Evolutionary conservation across 2,113 vertebrate species (phyloP), one percentile per base, ranked within the genome.

Genomic region (Willisornis vidua): DNA sequence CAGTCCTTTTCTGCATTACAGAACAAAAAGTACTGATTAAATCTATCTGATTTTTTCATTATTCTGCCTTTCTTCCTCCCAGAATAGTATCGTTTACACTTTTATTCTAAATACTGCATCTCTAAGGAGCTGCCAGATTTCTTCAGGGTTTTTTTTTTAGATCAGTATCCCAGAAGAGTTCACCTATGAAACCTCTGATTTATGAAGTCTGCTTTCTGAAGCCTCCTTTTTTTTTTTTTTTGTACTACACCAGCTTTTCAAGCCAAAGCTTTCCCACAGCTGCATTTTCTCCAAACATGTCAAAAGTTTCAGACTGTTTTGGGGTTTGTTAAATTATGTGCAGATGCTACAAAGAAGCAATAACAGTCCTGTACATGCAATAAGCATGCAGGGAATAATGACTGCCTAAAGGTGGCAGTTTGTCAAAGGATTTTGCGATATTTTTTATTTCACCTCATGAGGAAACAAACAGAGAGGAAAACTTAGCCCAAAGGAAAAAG

Each of bases 231-330:
- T 92, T 83, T n/a, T 55, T 74, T 88, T 67, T 88, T 89, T 85
- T 57, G 41, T 43, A 41, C 57, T 68, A 39, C 74, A 80, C 19
- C n/a, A 71, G 39, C 7, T 84, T 93, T 89, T 85, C 1, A 7
- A 86, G 79, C 59, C 85, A 90, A 86, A 84, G 22, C 25, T 68
- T 80, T 33, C 25, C 26, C 4, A 7, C 80, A 86, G 84, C 80
- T 94, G 89, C 51, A 51, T 90, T 84, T 89, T 89, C 43, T 93
- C 86, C 83, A 94, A 94, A 92, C 57, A 75, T 33, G 52, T 94
- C 93, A 89, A 70, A 93, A 84, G 61, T 75, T 93, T 77, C 63
- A 45, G 59, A 45, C 25, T 1, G 0, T 61, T 94, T 91, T 35
- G 35, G 6, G 4, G 11, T 49, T 83, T 73, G 14, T 76, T 86